Evolutionary conservation across 2,113 vertebrate species (phyloP).

Genomic region (Neoarius graeffei): DNA sequence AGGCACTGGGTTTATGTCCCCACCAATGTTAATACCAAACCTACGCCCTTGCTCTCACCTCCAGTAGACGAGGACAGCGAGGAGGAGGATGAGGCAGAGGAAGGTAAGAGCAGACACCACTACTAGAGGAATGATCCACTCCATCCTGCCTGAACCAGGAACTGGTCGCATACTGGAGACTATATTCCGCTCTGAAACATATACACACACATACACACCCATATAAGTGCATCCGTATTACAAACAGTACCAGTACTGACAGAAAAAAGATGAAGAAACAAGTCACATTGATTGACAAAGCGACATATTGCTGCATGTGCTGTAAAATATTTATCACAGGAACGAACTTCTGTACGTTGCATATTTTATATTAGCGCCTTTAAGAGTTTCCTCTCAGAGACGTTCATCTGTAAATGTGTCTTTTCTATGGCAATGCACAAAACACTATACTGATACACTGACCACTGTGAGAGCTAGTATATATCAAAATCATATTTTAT

Average conservation of each 20-base stretch:
- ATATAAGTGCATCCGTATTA: neutral
- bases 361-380: neutral
- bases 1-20: too few relatives aligned
- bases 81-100: conserved; percentile 86
- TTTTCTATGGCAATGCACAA: neutral
- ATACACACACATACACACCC: conserved; percentile 4
- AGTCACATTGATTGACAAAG: neutral
- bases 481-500: neutral
- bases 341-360: neutral
- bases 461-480: neutral
- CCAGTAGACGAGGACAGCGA: conserved; percentile 90
- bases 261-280: neutral
- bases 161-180: conserved; percentile 58
- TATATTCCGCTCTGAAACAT: conserved; percentile 41
- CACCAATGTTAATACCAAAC: too few relatives aligned
- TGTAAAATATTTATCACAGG: neutral
- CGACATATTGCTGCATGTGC: too few relatives aligned
- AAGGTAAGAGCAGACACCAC: conserved; percentile 89
- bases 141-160: conserved; percentile 78
- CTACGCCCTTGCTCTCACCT: conserved; percentile 73
- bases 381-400: neutral
- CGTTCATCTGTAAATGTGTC: neutral
- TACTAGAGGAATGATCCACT: conserved; percentile 89
- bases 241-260: neutral
- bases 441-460: neutral